Evolutionary conservation across 1,140 invertebrate species (phyloP), one percentile per base, ranked within the genome.

Genomic region (Gonioctena quinquepunctata): DNA sequence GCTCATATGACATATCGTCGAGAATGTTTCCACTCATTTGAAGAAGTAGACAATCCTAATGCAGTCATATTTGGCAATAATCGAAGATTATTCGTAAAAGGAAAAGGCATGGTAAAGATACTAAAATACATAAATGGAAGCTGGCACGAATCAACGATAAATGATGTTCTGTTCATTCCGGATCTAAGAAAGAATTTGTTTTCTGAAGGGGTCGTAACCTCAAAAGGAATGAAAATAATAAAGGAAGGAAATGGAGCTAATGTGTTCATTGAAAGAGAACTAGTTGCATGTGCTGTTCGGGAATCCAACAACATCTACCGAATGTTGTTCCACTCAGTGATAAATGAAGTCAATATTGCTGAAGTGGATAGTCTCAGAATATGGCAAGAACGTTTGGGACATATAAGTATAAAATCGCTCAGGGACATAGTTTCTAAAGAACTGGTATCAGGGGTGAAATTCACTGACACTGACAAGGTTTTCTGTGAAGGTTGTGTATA

Each of bases 41-140:
- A n/a, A n/a, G n/a, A 66, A 33, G n/a, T 11, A 71, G n/a, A 42
- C 19, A 66, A 66, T 2, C 8, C 8, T 11, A 66, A 54, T 25
- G 23, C 42, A 7, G 11, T 13, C 28, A 26, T 60, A 16, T 18
- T 13, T n/a, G 3, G 68, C 25, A n/a, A n/a, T n/a, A n/a, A n/a
- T n/a, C n/a, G n/a, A n/a, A n/a, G n/a, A n/a, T n/a, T n/a, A n/a
- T n/a, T n/a, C n/a, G n/a, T n/a, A n/a, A n/a, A n/a, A n/a, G n/a
- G n/a, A n/a, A n/a, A n/a, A n/a, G n/a, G n/a, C 18, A 28, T 8
- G 59, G 68, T 64, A 42, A n/a, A 42, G n/a, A n/a, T n/a, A n/a
- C n/a, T 42, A 42, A 42, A 42, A 6, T 7, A 7, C 33, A 42
- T 6, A 42, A 42, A 48, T 56, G 48, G 8, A 48, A 3, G n/a